Conservation (phyloP, 2,888 invertebrate genomes). For the Caradrina kadenii region DNA sequence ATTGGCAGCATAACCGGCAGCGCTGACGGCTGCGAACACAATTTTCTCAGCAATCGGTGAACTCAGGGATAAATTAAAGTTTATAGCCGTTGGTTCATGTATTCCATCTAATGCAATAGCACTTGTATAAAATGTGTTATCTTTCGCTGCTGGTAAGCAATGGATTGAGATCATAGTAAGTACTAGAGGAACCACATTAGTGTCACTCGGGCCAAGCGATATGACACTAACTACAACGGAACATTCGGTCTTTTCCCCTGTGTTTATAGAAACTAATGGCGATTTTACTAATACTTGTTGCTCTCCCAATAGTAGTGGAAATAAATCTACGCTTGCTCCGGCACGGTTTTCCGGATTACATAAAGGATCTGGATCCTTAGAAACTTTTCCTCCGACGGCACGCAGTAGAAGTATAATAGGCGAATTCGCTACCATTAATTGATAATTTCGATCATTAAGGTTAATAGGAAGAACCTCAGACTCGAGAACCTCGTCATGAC, state of each 20-base stretch:
- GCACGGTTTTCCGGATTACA: conserved; percentile 78
- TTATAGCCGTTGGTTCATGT: conserved; percentile 66
- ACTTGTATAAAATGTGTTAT: conserved; percentile 80
- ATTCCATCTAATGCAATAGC: conserved; percentile 79
- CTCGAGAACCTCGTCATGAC: conserved; percentile 60
- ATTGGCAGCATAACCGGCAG: conserved; percentile 74
- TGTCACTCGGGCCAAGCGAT: conserved; percentile 65
- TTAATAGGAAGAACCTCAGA: conserved; percentile 71
- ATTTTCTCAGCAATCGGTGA: conserved; percentile 71
- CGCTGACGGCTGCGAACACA: conserved; percentile 80
- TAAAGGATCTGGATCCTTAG: conserved; percentile 80
- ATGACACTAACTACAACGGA: conserved; percentile 70
- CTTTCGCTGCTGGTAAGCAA: conserved; percentile 80
- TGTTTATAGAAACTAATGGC: conserved; percentile 69
- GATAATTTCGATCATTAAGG: conserved; percentile 70
- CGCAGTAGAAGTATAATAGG: conserved; percentile 83
- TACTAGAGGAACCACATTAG: conserved; percentile 70
- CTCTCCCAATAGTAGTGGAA: conserved; percentile 82
- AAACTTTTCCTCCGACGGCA: conserved; percentile 68
- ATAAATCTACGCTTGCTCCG: conserved; percentile 81
- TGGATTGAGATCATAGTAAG: conserved; percentile 83
- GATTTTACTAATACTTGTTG: conserved; percentile 71
- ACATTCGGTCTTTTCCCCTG: conserved; percentile 73
- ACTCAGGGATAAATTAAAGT: conserved; percentile 82
- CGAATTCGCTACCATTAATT: conserved; percentile 71